These are phyloP conservation scores for Procambarus clarkii DNA, from an alignment of 1,140 invertebrate species.

Conservation along the genomic window DNA sequence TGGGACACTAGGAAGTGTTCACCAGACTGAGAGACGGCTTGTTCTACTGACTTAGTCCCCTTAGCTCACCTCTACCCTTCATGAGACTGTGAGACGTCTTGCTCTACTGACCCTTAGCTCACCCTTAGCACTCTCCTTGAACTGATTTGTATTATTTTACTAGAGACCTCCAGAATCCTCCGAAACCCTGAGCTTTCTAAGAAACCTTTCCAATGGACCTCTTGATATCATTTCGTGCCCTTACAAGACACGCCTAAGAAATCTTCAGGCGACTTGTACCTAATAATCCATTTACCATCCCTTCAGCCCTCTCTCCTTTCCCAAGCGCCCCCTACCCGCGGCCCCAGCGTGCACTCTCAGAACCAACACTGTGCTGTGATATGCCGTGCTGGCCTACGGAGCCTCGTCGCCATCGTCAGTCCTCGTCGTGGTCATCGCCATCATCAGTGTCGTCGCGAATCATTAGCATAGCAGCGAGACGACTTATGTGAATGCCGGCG, in stretches of 20 bases:
- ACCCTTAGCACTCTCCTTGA: neutral
- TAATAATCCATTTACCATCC: neutral
- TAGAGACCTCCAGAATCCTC: too few relatives aligned
- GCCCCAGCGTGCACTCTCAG: conserved; percentile 45
- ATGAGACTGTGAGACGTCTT: neutral
- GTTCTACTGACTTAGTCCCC: conserved; percentile 8
- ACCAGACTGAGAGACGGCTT: conserved; percentile 1
- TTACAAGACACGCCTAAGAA: neutral
- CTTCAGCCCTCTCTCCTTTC: neutral
- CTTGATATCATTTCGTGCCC: neutral
- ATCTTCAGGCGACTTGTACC: neutral
- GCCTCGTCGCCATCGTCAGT: conserved; percentile 68
- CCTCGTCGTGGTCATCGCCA: conserved; percentile 62
- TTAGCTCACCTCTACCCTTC: neutral
- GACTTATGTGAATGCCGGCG: conserved; percentile 16
- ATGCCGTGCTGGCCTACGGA: conserved; percentile 69
- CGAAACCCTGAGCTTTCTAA: neutral
- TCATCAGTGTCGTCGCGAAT: conserved; percentile 60
- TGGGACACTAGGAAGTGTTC: conserved; percentile 21
- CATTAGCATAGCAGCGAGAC: conserved; percentile 59
- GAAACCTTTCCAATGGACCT: neutral
- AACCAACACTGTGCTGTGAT: conserved; percentile 70
- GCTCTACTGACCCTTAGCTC: neutral
- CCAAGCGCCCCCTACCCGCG: conserved; percentile 26
- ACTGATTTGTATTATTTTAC: neutral